Percentiles rank a stretch among this genome's conserved stretches.
phyloP scores from a whole-genome alignment of 2,888 invertebrate genomes.

The Aporophyla lueneburgensis region DNA sequence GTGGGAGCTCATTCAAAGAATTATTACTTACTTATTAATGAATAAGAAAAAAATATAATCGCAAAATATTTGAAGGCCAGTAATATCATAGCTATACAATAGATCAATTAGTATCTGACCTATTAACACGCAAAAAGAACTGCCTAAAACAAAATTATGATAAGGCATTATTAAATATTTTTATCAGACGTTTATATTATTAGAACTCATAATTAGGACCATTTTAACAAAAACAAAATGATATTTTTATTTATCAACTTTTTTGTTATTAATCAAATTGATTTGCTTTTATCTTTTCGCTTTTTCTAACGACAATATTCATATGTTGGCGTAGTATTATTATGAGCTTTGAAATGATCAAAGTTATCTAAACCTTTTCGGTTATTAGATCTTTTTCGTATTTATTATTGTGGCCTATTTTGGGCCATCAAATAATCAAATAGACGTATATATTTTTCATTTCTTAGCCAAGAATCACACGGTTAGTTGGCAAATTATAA shows the following conservation, averaged over 20 bases:
- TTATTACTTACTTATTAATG: background rate
- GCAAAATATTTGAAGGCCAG: background rate
- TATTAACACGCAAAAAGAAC: background rate
- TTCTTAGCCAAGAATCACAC: background rate
- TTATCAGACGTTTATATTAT: background rate
- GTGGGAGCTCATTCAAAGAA: background rate
- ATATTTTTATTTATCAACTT: background rate
- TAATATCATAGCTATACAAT: background rate
- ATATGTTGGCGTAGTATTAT: background rate
- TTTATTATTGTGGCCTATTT: constrained; percentile 4
- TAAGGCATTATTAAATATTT: background rate
- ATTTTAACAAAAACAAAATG: background rate
- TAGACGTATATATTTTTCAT: no score
- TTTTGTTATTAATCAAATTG: background rate
- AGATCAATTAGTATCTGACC: constrained; percentile 6
- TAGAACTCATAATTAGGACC: background rate
- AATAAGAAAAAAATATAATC: background rate
- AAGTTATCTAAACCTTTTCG: background rate
- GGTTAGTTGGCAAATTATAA: constrained; percentile 1
- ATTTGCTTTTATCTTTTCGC: background rate
- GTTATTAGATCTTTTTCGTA: background rate
- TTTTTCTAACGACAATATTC: background rate
- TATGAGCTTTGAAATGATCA: background rate
- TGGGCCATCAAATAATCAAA: background rate
- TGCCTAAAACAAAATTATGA: background rate